These are phyloP conservation scores for Drosophila quinaria DNA, from an alignment of 2,888 invertebrate genomes.

Conservation along the genomic window DNA sequence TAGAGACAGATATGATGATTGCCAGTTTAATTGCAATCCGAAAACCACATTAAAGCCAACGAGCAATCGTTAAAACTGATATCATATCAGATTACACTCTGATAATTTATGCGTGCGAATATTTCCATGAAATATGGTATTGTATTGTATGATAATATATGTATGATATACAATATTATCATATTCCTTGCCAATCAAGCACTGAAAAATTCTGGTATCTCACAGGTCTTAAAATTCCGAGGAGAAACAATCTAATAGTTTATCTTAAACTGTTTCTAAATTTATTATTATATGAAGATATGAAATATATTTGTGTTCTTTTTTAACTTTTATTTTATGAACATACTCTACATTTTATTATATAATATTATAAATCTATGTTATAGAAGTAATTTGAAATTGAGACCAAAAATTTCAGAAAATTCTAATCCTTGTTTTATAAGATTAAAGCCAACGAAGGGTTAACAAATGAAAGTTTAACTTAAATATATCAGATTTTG, in stretches of 20 bases:
- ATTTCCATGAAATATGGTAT: conserved; percentile 22
- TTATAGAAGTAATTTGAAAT: too few species aligned
- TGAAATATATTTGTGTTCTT: too few species aligned
- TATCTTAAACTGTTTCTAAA: too few species aligned
- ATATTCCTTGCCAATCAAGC: neutral
- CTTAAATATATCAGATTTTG: too few species aligned
- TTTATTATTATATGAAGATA: too few species aligned
- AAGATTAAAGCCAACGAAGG: too few species aligned
- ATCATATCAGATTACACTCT: conserved; percentile 55
- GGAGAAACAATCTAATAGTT: neutral
- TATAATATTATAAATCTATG: too few species aligned
- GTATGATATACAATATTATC: neutral
- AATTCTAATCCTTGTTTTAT: too few species aligned
- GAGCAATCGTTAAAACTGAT: conserved; percentile 56
- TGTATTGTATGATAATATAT: neutral
- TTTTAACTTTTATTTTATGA: too few species aligned
- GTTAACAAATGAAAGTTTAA: too few species aligned
- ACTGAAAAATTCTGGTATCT: neutral
- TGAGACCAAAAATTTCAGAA: too few species aligned
- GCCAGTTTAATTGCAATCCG: conserved; percentile 63
- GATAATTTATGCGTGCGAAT: conserved; percentile 35
- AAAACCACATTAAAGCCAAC: conserved; percentile 43
- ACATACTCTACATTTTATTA: too few species aligned
- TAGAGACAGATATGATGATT: conserved; percentile 54
- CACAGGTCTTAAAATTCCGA: neutral